Evolutionary conservation across 2,797 vertebrate genomes (phyloP).

Genomic region (Xenopus petersii): DNA sequence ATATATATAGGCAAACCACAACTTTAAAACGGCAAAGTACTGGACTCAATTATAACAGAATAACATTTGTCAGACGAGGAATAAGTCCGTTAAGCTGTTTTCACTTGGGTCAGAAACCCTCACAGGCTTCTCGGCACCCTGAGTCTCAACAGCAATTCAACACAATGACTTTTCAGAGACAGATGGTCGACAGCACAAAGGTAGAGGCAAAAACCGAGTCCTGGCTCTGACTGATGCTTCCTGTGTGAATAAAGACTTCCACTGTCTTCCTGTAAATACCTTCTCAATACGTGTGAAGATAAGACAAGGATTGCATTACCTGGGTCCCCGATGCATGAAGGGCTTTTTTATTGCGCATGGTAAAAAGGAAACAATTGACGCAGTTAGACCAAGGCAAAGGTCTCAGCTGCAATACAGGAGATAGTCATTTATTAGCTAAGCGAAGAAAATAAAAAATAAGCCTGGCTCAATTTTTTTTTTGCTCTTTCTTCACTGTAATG

Average conservation of each 20-base stretch:
- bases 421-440: conserved; percentile 60
- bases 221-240: conserved; percentile 26
- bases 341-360: conserved; percentile 59
- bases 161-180: conserved; percentile 40
- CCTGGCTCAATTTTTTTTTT: conserved; percentile 21
- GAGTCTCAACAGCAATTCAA: conserved; percentile 26
- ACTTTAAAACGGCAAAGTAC: too few relatives aligned
- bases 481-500: conserved; percentile 55
- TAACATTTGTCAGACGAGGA: not conserved
- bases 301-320: conserved; percentile 67
- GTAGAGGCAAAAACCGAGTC: conserved; percentile 50
- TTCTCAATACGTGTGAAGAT: conserved; percentile 67
- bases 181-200: conserved; percentile 47
- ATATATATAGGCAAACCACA: too few relatives aligned
- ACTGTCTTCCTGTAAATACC: conserved; percentile 62
- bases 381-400: conserved; percentile 43
- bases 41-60: not conserved
- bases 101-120: conserved; percentile 16
- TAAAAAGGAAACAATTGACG: conserved; percentile 49
- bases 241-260: conserved; percentile 47
- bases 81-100: conserved; percentile 1
- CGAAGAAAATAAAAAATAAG: conserved; percentile 55
- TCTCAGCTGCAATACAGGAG: conserved; percentile 59
- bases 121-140: conserved; percentile 16
- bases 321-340: conserved; percentile 68